Percentiles rank a stretch among this genome's conserved stretches.
Evolutionary conservation across 1,140 invertebrate genomes (phyloP).

Genomic region (Sycophaga agraensis): DNA sequence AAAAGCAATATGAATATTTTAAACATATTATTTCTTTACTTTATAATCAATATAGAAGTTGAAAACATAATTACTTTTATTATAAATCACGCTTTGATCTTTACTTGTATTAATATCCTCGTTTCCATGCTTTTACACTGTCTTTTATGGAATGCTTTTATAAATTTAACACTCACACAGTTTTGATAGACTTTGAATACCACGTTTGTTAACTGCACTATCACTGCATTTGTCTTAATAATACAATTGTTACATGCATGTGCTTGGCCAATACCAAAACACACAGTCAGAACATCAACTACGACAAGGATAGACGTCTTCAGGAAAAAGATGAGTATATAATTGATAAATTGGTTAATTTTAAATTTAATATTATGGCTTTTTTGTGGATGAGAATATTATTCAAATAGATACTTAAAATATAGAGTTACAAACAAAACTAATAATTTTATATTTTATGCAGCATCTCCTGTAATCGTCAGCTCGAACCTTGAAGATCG

Average conservation of each 20-base stretch:
- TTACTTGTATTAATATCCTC: background rate
- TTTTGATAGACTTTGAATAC: too few species aligned
- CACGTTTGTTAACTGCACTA: conserved; percentile 1
- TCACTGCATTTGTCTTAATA: conserved; percentile 27
- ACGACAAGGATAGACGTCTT: background rate
- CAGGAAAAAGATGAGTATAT: conserved; percentile 8
- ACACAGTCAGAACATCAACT: conserved; percentile 21
- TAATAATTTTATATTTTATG: conserved; percentile 34
- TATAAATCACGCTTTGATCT: background rate
- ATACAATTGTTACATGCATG: conserved; percentile 34
- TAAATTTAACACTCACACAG: background rate
- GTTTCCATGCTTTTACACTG: background rate
- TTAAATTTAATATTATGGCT: background rate
- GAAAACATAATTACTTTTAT: too few species aligned
- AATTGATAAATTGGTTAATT: background rate
- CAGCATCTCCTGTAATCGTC: conserved; percentile 74
- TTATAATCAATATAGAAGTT: background rate
- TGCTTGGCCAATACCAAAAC: conserved; percentile 25
- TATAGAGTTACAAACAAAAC: too few species aligned
- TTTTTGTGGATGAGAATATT: background rate
- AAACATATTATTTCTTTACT: background rate
- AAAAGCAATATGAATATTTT: background rate
- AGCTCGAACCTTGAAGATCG: conserved; percentile 73
- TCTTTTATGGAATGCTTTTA: background rate
- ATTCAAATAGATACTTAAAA: background rate